Evolutionary conservation across 2,113 vertebrate species (phyloP), one percentile per base, ranked within the genome.

Genomic region (Elephantulus edwardii): DNA sequence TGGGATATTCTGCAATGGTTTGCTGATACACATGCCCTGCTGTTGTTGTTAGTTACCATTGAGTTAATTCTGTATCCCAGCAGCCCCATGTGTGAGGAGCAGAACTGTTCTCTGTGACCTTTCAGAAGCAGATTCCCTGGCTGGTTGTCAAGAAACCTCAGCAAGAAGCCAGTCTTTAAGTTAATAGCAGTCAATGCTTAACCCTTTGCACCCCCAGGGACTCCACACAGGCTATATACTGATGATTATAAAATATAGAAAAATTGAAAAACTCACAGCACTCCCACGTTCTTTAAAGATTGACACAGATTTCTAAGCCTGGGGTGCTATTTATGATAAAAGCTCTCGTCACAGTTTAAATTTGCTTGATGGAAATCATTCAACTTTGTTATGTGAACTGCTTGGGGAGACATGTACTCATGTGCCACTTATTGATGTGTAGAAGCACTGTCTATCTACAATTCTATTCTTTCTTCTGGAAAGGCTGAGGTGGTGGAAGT

Each of bases 281-380:
- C 11, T 75, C 52, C 10, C 40, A 46, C 42, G 35, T 75, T 62
- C 19, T 33, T 80, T 54, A 35, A 88, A 17, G 19, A 46, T 89
- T 62, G 11, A 30, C 38, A 82, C 46, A 78, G 20, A 35, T 80
- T 2, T 54, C 26, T 66, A 89, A 83, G 1, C 10, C 83, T 28
- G 44, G 62, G 54, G 48, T 94, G 40, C n/a, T 94, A 10, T 88
- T 96, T 95, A 91, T 33, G 91, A 30, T 52, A 44, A 30, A 46
- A 85, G 12, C 6, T 95, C 48, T 92, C 5, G 82, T n/a, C 81
- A 93, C 79, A 91, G 38, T 28, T 95, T 54, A 79, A 56, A 42
- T 88, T 81, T 82, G 91, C 77, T 81, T 76, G 0, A 4, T 38
- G 88, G 62, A 86, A 95, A 74, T 13, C 54, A 66, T 86, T 44